These are phyloP conservation scores for Sarcophilus harrisii DNA, from an alignment of 2,797 vertebrate genomes.

Conservation along the genomic window DNA sequence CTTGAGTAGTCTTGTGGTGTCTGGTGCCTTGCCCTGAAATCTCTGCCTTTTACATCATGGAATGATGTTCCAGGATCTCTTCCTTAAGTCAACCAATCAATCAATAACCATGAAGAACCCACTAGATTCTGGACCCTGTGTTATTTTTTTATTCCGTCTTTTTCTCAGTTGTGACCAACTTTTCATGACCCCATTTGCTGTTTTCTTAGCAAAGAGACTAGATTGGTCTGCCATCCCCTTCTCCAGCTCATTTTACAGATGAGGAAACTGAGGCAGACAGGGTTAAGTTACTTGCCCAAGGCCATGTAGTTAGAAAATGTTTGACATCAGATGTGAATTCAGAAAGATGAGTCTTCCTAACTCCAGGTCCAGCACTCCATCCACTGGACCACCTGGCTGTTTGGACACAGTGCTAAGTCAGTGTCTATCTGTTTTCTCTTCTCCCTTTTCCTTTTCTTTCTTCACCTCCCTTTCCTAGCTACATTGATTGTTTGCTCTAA, in stretches of 20 bases:
- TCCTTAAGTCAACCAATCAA: background rate
- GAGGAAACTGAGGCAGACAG: too few relatives aligned
- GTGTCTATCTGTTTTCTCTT: background rate
- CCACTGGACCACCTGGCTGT: background rate
- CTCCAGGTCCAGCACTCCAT: too few relatives aligned
- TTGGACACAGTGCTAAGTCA: background rate
- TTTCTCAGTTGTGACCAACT: background rate
- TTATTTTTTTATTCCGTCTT: background rate
- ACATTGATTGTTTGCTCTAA: background rate
- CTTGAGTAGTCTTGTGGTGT: background rate
- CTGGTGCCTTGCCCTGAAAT: background rate
- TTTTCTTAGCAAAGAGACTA: too few relatives aligned
- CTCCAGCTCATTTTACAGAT: too few relatives aligned
- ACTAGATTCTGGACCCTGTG: background rate
- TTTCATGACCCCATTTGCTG: too few relatives aligned
- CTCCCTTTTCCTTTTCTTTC: background rate
- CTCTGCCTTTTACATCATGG: background rate
- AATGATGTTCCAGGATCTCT: background rate
- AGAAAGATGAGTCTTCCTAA: too few relatives aligned
- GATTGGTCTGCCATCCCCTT: too few relatives aligned
- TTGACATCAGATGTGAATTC: too few relatives aligned
- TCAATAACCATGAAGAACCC: background rate
- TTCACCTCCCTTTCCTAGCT: background rate
- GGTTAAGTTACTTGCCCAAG: too few relatives aligned
- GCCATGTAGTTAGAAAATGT: too few relatives aligned